Base-by-base conservation (phyloP, 2,113 vertebrate genomes). In the Ascaphus truei region DNA sequence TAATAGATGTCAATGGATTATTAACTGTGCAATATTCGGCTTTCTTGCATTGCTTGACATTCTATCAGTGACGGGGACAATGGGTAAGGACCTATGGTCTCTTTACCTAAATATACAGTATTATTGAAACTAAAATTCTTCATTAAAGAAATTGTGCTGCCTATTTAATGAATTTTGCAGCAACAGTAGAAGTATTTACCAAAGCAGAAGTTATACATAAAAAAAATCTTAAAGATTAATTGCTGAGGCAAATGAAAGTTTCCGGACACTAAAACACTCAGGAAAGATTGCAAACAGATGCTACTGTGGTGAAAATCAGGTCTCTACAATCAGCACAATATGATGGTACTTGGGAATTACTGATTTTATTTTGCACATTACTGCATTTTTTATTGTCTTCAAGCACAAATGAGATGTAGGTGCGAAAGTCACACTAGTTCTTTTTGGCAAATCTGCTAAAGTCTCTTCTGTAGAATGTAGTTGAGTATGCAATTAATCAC, bases 291-390 rank as follows among this genome's bases (percentile, higher is more conserved):
- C 56, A 69, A 69, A 69, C 67, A 69, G 67, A 61, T 69, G 67
- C 61, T 69, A 48, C 67, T 30, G 56, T 61, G 18, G 57, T 69
- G 67, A 69, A 60, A 61, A 61, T 69, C 64, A 61, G 67, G 67
- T 51, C 45, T 69, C 67, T 31, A 52, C 67, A 69, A 69, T 69
- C 67, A 69, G 67, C 67, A 69, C 57, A 69, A 69, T 69, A 60
- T 61, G 39, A 69, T 31, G 67, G 56, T 52, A 41, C 67, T 69
- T 61, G 67, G 67, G 67, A 69, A 69, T 69, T 61, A 69, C 67
- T 60, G 67, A 61, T 69, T 61, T 61, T 69, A 69, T 69, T 69
- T 69, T 69, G 67, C 67, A 58, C 67, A 69, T 69, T 69, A 60
- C 15, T 43, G 67, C 67, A 52, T 69, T 69, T 69, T n/a, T 58